A percentile compares a stretch with the other conserved stretches of the same genome.
Conservation (phyloP, 35 echinoderm and acorn worm genomes). For the Ophiothrix spiculata region DNA sequence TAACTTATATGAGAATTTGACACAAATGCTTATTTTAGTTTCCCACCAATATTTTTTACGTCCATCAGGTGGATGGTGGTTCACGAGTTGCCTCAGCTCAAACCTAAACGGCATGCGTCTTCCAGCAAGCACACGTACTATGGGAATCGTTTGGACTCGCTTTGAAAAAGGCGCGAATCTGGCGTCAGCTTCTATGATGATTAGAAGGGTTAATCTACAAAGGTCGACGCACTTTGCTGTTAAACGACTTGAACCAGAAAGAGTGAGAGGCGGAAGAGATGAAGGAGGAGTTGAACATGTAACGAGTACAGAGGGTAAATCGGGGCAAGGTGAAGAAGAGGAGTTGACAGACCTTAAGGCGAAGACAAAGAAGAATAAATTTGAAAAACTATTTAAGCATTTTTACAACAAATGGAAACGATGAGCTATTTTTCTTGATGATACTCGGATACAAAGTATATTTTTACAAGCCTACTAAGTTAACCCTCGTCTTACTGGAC, state of each 20-base stretch:
- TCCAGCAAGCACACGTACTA: neutral
- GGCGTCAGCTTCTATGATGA: neutral
- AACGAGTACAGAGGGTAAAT: neutral
- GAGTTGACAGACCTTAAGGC: neutral
- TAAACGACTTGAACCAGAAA: neutral
- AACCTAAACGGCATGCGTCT: neutral
- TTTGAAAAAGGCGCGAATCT: neutral
- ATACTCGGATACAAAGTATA: too few relatives aligned
- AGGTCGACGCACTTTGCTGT: neutral
- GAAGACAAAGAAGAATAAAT: neutral
- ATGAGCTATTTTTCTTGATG: too few relatives aligned
- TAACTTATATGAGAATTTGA: too few relatives aligned
- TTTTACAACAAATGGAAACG: neutral
- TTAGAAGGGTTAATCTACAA: neutral
- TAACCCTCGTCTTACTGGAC: too few relatives aligned
- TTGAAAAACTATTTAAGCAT: neutral
- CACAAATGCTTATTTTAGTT: too few relatives aligned
- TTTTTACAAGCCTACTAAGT: too few relatives aligned
- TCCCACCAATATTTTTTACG: too few relatives aligned
- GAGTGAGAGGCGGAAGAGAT: neutral
- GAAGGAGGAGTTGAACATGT: neutral
- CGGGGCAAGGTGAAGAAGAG: neutral
- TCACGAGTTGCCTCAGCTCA: neutral
- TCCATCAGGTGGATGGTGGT: slow-evolving; percentile 6
- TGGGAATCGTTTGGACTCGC: neutral